These are phyloP conservation scores for Hybos culiciformis DNA, from an alignment of 2,888 invertebrate species.

Conservation along the genomic window DNA sequence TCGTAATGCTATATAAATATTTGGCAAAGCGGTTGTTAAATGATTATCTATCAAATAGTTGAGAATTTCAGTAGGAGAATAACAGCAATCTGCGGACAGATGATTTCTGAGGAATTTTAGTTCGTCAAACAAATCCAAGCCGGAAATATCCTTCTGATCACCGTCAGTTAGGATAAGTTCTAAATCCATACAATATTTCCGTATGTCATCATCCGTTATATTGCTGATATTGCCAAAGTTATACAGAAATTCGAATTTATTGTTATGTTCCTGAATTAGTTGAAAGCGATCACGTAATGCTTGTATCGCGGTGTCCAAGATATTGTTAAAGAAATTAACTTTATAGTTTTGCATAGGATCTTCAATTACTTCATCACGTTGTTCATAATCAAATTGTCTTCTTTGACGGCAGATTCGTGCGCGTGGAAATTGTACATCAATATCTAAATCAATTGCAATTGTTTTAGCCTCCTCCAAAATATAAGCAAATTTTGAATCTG, in stretches of 20 bases:
- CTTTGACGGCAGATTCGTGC: too few species aligned
- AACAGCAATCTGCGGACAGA: not conserved
- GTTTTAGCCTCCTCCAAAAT: too few species aligned
- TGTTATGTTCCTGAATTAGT: conserved; percentile 4
- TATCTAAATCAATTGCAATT: too few species aligned
- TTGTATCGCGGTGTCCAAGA: not conserved
- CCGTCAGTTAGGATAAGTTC: not conserved
- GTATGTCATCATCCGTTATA: conserved; percentile 1
- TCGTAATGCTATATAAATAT: not conserved
- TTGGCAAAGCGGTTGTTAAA: conserved; percentile 2
- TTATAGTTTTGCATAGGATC: not conserved
- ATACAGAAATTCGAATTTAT: conserved; percentile 1
- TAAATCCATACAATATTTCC: not conserved
- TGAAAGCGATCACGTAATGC: not conserved
- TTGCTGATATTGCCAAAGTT: conserved; percentile 3
- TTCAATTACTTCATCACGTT: too few species aligned
- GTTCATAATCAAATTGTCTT: too few species aligned
- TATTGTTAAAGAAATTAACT: not conserved
- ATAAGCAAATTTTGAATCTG: too few species aligned
- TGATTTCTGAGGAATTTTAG: not conserved
- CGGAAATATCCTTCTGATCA: conserved; percentile 1
- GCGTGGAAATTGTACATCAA: too few species aligned
- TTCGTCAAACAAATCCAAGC: conserved; percentile 1
- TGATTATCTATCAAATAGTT: not conserved
- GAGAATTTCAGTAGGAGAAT: conserved; percentile 1